Percentiles rank a stretch among this genome's conserved stretches.
Evolutionary conservation across 64 coral and sea anemone genomes (phyloP).

Genomic region (Montipora foliosa): DNA sequence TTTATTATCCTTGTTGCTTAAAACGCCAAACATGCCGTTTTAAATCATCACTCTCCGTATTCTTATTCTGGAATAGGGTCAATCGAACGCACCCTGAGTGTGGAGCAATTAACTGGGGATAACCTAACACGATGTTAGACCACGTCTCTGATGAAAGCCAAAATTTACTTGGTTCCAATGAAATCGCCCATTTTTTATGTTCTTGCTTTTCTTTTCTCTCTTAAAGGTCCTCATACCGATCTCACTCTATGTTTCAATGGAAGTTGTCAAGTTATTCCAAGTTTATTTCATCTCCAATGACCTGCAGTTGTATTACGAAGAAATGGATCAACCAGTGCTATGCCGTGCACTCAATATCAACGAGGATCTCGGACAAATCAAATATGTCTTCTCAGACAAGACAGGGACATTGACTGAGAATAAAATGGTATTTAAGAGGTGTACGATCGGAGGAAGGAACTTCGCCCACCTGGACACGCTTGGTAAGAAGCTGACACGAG

Average conservation of each 20-base stretch:
- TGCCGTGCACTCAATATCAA: conserved; percentile 99
- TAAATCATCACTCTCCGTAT: too few relatives aligned
- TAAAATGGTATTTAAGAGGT: conserved; percentile 98
- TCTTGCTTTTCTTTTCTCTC: neutral
- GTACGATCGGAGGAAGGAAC: conserved; percentile 91
- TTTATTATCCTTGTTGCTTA: too few relatives aligned
- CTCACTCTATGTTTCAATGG: conserved; percentile 95
- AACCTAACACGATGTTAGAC: too few relatives aligned
- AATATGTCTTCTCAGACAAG: conserved; percentile 98
- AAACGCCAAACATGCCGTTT: too few relatives aligned
- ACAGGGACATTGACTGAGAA: conserved; percentile 99
- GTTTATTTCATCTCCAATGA: conserved; percentile 95
- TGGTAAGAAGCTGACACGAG: too few relatives aligned
- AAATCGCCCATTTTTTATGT: neutral
- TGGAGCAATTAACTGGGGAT: too few relatives aligned
- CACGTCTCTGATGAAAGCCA: too few relatives aligned
- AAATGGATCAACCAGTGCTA: conserved; percentile 90
- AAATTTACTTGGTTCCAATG: too few relatives aligned
- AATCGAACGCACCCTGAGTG: too few relatives aligned
- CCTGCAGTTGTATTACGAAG: conserved; percentile 78
- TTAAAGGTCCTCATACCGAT: conserved; percentile 93
- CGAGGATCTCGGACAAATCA: conserved; percentile 98
- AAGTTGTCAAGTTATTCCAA: conserved; percentile 95
- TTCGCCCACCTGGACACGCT: conserved; percentile 77
- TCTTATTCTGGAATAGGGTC: too few relatives aligned